Evolutionary conservation across 2,888 invertebrate genomes (phyloP), one percentile per base, ranked within the genome.

Genomic region (Gortyna flavago): DNA sequence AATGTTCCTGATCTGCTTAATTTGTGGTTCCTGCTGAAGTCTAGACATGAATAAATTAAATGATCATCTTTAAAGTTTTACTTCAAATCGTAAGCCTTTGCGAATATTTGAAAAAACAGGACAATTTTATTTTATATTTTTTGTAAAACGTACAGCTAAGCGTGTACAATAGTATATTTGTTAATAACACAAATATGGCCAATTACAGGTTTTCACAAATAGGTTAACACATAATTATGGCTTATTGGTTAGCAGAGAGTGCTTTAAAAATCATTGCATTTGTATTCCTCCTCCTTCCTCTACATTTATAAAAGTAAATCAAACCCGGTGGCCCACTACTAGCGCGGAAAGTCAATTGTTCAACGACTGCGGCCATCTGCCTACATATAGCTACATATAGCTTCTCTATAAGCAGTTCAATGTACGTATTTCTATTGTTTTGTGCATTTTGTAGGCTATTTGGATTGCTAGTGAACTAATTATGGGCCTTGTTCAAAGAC

Each of bases 1-100:
- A 80, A 69, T 72, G 57, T 71, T 71, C 64, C 41, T 75, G 79
- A 80, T 86, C 71, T 77, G 35, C 57, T 59, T 68, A 75, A 75
- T 85, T 81, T 79, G 61, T 65, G 48, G 9, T 51, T 48, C 67
- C 48, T 69, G 29, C 62, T 70, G 2, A 29, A 71, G 32, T 75
- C 66, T 85, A 79, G 71, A 79, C 64, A 57, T 29, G 11, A 62
- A 78, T 75, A 75, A 78, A 73, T 78, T 32, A 41, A 41, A 81
- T 77, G 32, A n/a, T 5, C 64, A 75, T 81, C 66, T 75, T 16
- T 6, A 57, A 48, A 57, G 2, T 29, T 66, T 21, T 13, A 44
- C 51, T 75, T 69, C 0, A 4, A 61, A 59, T 29, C 21, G 18
- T 48, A 32, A 8, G n/a, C 6, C 1, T 48, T 41, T 35, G 25